Evolutionary conservation across 1,140 invertebrate species (phyloP).

Genomic region (Tenebrio molitor): DNA sequence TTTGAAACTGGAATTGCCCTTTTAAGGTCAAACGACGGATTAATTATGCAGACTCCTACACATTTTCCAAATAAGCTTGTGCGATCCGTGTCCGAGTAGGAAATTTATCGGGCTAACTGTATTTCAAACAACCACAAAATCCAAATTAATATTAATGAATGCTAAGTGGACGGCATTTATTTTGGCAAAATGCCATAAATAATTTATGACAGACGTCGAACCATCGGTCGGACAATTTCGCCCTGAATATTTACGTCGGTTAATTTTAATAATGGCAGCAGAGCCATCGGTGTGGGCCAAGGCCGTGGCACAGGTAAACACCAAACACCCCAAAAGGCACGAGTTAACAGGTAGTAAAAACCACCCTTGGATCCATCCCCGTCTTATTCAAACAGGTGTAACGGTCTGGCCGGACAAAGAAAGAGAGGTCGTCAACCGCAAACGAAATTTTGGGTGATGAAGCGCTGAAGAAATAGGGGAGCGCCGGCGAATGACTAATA

Average conservation of each 20-base stretch:
- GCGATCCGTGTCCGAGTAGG: background rate
- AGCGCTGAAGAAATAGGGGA: conserved; percentile 11
- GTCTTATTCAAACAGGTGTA: conserved; percentile 17
- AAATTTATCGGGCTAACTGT: conserved; percentile 19
- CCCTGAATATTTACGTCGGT: conserved; percentile 14
- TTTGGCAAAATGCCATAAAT: conserved; percentile 33
- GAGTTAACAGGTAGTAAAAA: conserved; percentile 18
- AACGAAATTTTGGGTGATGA: background rate
- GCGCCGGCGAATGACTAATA: conserved; percentile 26
- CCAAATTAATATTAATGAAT: conserved; percentile 27
- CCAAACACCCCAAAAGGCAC: background rate
- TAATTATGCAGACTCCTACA: conserved; percentile 17
- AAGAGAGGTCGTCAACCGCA: conserved; percentile 10
- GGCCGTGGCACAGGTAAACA: conserved; percentile 22
- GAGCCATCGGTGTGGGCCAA: conserved; percentile 13
- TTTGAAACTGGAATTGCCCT: no score
- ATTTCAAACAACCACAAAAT: conserved; percentile 21
- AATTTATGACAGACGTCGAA: conserved; percentile 7
- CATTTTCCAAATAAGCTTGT: background rate
- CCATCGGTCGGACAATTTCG: background rate
- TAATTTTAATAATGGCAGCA: conserved; percentile 30
- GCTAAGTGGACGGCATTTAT: conserved; percentile 18
- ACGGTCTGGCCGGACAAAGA: conserved; percentile 6
- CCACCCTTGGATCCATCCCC: background rate
- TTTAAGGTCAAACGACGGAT: conserved; percentile 7